These are phyloP conservation scores for Drosophila sordidula DNA, from an alignment of 2,888 invertebrate species.

Conservation along the genomic window DNA sequence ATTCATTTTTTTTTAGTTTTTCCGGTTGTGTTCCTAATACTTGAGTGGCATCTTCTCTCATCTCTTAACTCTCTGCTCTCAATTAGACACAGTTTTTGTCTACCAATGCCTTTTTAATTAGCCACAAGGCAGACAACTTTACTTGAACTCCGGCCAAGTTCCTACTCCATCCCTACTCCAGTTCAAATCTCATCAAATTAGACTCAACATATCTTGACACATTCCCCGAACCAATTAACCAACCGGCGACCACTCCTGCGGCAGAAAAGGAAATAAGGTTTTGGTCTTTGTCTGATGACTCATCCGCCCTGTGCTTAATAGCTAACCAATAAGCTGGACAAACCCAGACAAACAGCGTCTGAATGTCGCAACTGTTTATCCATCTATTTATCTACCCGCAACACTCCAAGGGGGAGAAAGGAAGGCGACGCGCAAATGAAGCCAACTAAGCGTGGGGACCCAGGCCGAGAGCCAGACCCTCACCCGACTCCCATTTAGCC, in stretches of 20 bases:
- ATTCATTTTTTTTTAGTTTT: conserved; percentile 49
- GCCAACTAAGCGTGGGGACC: conserved; percentile 71
- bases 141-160: conserved; percentile 1
- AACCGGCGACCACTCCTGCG: conserved; percentile 27
- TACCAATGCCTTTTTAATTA: conserved; percentile 69
- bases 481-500: background rate
- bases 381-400: conserved; percentile 60
- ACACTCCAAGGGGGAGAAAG: conserved; percentile 1
- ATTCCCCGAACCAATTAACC: conserved; percentile 60
- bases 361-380: conserved; percentile 60
- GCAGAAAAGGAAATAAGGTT: conserved; percentile 36
- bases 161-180: background rate
- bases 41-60: conserved; percentile 19
- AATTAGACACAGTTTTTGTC: conserved; percentile 32
- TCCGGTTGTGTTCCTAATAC: conserved; percentile 48
- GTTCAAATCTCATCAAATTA: conserved; percentile 55
- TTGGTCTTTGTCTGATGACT: conserved; percentile 42
- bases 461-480: background rate
- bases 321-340: conserved; percentile 44
- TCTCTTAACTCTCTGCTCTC: conserved; percentile 1
- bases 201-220: conserved; percentile 51
- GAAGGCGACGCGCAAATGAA: conserved; percentile 50
- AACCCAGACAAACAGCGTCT: conserved; percentile 50
- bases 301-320: conserved; percentile 24
- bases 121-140: conserved; percentile 40